Conservation (phyloP, 2,888 invertebrate genomes). For the Coenonympha glycerion region DNA sequence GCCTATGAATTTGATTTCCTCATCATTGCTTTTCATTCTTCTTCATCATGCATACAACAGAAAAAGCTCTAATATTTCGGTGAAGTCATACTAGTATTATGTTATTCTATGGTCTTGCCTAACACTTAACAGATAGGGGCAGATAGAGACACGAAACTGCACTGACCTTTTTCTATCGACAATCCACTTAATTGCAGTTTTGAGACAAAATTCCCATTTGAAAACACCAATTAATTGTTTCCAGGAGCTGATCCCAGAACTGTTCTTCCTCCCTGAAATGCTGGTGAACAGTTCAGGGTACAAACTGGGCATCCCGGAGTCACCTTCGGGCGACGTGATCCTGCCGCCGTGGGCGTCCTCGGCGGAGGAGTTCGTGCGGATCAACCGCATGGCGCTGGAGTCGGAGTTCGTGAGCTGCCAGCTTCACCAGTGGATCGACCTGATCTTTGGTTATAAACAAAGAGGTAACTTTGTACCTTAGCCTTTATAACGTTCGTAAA, state of each 20-base stretch:
- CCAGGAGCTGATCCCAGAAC: conserved; percentile 97
- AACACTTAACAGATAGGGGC: too few relatives aligned
- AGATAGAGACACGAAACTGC: too few relatives aligned
- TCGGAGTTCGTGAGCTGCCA: conserved; percentile 99
- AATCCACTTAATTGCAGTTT: too few relatives aligned
- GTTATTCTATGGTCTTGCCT: too few relatives aligned
- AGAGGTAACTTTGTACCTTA: conserved; percentile 77
- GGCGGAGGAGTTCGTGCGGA: conserved; percentile 98
- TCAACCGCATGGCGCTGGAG: conserved; percentile 98
- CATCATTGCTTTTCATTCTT: too few relatives aligned
- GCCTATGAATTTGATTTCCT: too few relatives aligned
- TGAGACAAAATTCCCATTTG: not conserved
- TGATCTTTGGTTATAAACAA: conserved; percentile 99
- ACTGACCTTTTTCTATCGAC: too few relatives aligned
- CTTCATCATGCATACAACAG: too few relatives aligned
- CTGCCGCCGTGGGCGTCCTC: conserved; percentile 98
- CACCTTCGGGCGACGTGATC: conserved; percentile 88
- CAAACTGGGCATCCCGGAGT: conserved; percentile 91
- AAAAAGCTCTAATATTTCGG: too few relatives aligned
- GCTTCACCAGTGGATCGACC: conserved; percentile 99
- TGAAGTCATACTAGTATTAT: too few relatives aligned
- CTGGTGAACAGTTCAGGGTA: conserved; percentile 89
- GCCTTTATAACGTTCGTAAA: too few relatives aligned
- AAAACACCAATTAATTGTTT: conserved; percentile 26
- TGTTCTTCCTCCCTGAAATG: conserved; percentile 99